Base-by-base conservation (phyloP, 2,797 vertebrate genomes). In the Micrastur ruficollis region DNA sequence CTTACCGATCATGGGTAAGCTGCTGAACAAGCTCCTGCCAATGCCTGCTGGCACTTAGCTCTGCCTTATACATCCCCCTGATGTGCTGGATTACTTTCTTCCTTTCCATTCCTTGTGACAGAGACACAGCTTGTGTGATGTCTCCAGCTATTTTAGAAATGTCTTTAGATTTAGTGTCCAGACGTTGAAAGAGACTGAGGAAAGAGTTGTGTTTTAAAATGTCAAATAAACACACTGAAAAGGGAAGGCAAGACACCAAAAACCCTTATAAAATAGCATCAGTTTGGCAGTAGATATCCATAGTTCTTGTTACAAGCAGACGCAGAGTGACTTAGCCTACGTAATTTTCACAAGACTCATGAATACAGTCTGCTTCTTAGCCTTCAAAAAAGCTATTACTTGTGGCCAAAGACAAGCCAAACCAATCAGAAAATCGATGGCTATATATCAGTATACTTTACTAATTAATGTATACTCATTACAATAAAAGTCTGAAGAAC, bases 41-140 rank as follows among this genome's bases (percentile, higher is more conserved):
- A 92, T 99, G 99, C 25, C 99, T 98, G 96, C 99, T 99, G 95
- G 99, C 99, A 75, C 99, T 99, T 63, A 99, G 98, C 96, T 99
- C 99, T 11, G 98, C 98, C 97, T 99, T 99, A 95, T 99, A 99
- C 94, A 99, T 99, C 38, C 99, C 98, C 90, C 99, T 98, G 97
- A 99, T 99, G 97, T 99, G 99, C 98, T 99, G 99, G 95, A 99
- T 99, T 93, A 99, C 99, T 97, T 99, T 99, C 97, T 99, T 99
- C 85, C 99, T 98, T 98, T 99, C 99, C 98, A 99, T 99, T 95
- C 99, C 99, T 98, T 99, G 99, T 47, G 98, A 98, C 66, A 99
- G 98, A 53, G 99, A 99, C 88, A 99, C 99, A 90, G 98, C 99
- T 98, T 99, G 99, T n/a, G 99, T 99, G 97, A 99, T 99, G 94